These are phyloP conservation scores for Rhagoletis pomonella DNA, from an alignment of 1,140 invertebrate species.

Conservation along the genomic window DNA sequence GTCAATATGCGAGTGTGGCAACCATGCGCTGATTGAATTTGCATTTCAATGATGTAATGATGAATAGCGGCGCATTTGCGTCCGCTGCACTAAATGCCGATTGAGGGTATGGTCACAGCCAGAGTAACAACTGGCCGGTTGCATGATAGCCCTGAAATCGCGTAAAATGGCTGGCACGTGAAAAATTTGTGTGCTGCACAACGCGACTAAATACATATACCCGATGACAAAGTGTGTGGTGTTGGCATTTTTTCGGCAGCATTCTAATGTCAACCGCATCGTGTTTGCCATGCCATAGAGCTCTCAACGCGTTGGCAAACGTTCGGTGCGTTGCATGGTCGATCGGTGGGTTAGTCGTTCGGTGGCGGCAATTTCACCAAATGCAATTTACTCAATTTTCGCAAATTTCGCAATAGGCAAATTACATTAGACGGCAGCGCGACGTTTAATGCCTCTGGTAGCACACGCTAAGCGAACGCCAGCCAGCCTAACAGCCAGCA, in stretches of 20 bases:
- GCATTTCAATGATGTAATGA: constrained; percentile 47
- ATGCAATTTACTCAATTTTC: constrained; percentile 49
- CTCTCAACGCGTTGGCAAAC: no score
- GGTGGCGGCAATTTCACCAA: constrained; percentile 28
- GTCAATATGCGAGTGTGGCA: constrained; percentile 39
- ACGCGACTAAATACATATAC: no score
- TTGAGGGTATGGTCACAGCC: no score
- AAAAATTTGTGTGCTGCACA: no score
- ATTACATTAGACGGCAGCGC: constrained; percentile 43
- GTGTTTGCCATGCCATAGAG: no score
- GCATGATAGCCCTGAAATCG: no score
- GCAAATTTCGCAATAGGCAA: constrained; percentile 39
- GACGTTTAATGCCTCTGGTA: background rate
- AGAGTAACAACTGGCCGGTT: no score
- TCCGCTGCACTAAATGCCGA: constrained; percentile 3
- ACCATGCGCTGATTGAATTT: constrained; percentile 51
- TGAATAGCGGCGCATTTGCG: constrained; percentile 25
- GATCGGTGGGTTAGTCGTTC: background rate
- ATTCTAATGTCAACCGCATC: no score
- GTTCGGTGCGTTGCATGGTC: background rate
- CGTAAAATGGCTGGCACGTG: no score
- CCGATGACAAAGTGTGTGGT: background rate
- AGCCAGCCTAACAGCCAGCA: no score
- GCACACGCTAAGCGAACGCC: constrained; percentile 42
- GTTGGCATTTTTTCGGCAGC: background rate